Conservation (phyloP, 2,113 vertebrate species). For the Orthonyx spaldingii region DNA sequence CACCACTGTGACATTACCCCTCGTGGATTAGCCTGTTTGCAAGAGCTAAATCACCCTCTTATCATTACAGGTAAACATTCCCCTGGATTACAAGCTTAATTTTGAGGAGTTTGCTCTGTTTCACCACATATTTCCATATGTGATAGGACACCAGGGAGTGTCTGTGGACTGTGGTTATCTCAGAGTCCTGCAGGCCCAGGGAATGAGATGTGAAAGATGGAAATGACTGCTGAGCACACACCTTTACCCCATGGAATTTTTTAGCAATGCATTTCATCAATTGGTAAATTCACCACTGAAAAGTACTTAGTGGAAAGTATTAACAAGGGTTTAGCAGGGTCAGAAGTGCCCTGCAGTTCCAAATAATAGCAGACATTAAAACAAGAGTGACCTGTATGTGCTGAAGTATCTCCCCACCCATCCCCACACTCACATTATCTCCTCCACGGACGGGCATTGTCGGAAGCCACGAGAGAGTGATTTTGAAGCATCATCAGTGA, state of each 20-base stretch:
- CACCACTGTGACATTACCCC: neutral
- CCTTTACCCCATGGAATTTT: neutral
- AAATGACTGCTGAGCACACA: neutral
- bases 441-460: slow-evolving; percentile 64
- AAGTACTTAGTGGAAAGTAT: neutral
- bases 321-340: neutral
- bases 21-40: neutral
- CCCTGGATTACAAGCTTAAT: neutral
- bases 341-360: neutral
- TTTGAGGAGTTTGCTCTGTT: neutral
- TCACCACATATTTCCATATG: neutral
- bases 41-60: neutral
- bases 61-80: neutral
- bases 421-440: slow-evolving; percentile 68
- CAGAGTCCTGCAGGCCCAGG: neutral
- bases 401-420: neutral
- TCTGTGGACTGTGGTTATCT: neutral
- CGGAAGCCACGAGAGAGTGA: neutral
- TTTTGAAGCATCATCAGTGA: slow-evolving; percentile 52
- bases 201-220: neutral
- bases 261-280: neutral
- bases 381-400: neutral
- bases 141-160: neutral
- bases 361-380: neutral
- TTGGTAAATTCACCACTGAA: neutral